Base-by-base conservation (phyloP, 2,888 invertebrate species). In the Anticlea derivata region DNA sequence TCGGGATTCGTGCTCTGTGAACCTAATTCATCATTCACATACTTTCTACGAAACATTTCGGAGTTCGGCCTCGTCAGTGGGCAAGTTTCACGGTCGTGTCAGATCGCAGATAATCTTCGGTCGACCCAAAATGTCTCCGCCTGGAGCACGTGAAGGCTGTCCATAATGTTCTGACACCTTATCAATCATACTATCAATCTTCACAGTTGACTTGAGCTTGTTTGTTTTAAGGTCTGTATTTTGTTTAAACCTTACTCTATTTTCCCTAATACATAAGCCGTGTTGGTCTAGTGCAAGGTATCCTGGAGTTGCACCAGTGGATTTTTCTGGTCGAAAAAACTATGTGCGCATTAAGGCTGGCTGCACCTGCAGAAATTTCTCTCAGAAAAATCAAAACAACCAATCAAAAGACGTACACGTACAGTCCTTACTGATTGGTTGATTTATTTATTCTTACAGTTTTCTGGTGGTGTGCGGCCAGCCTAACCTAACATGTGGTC, bases 161-260 rank as follows among this genome's bases (percentile, higher is more conserved):
- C 57, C 65, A 67, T 70, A 69, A 58, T 60, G 60, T 65, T 70
- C 67, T 50, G 66, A 55, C 58, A 62, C 52, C 58, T 68, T 67
- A 75, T 72, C 72, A 60, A 66, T 74, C 68, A 62, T 60, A 61
- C 57, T 59, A 66, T 73, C 66, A 65, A 66, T 71, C 73, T 70
- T 66, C 55, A 60, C 61, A 65, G 65, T 41, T 60, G 60, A 61
- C 63, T 69, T 61, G 60, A 65, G 60, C 61, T 51, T 61, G 62
- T 65, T 66, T 62, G 65, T 70, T 66, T 65, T 60, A 38, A 61
- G 50, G 52, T 58, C 50, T 38, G 52, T 50, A 65, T 68, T 66
- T 61, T 47, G 38, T 38, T 23, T 51, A 44, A 41, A 43, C 45
- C 51, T 54, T 33, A n/a, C n/a, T n/a, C n/a, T n/a, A n/a, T n/a